Evolutionary conservation across 2,797 vertebrate genomes (phyloP).

Genomic region (Danio aesculapii): DNA sequence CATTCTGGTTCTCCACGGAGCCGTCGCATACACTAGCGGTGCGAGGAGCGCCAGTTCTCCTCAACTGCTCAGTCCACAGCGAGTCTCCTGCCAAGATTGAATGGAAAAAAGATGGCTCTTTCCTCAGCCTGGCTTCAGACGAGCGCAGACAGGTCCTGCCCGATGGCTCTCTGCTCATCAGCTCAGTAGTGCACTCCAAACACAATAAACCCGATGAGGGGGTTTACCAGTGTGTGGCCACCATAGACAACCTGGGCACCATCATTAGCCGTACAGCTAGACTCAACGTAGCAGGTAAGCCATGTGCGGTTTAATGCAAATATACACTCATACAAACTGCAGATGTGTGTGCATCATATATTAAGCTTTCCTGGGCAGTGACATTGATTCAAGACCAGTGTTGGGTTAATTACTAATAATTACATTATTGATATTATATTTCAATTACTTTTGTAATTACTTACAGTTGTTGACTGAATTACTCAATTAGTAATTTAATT

Average conservation of each 20-base stretch:
- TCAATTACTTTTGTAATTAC: no score
- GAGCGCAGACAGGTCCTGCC: slow-evolving; percentile 89
- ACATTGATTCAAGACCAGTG: not conserved
- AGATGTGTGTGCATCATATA: not conserved
- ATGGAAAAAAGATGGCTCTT: slow-evolving; percentile 97
- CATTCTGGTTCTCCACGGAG: slow-evolving; percentile 93
- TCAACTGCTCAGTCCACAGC: slow-evolving; percentile 92
- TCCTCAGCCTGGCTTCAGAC: slow-evolving; percentile 90
- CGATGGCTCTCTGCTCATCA: slow-evolving; percentile 90
- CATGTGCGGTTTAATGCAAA: not conserved
- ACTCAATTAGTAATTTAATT: no score
- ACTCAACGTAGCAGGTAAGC: slow-evolving; percentile 89
- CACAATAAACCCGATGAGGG: slow-evolving; percentile 99
- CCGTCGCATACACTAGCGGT: slow-evolving; percentile 86
- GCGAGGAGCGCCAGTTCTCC: slow-evolving; percentile 82
- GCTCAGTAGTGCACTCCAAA: slow-evolving; percentile 91
- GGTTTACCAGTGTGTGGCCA: slow-evolving; percentile 94
- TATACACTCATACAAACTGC: slow-evolving; percentile 51
- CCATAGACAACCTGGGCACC: slow-evolving; percentile 92
- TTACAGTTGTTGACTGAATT: no score
- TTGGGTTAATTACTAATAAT: no score
- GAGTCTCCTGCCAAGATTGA: slow-evolving; percentile 83
- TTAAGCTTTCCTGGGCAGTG: not conserved
- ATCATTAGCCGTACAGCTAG: slow-evolving; percentile 92
- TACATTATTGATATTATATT: no score